Evolutionary conservation across 2,888 invertebrate genomes (phyloP).

Genomic region (Brachyptera risi): DNA sequence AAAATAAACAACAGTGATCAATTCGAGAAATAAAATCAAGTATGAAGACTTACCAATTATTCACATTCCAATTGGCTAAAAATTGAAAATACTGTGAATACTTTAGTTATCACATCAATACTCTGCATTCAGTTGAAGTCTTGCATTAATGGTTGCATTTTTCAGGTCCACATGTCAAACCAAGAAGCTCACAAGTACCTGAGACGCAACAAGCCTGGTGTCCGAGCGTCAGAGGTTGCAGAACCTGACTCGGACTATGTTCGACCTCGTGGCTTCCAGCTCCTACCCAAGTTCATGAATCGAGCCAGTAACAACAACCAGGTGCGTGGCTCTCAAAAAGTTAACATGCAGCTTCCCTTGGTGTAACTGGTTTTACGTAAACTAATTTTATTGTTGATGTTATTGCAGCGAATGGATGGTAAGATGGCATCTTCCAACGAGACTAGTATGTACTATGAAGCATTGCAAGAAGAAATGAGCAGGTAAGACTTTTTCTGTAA

Average conservation of each 20-base stretch:
- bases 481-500: slow-evolving; percentile 48
- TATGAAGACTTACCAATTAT: too few relatives aligned
- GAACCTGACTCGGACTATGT: slow-evolving; percentile 55
- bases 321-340: background rate
- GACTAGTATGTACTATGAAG: slow-evolving; percentile 39
- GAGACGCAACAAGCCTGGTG: slow-evolving; percentile 58
- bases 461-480: slow-evolving; percentile 46
- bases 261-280: slow-evolving; percentile 52
- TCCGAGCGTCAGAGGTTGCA: slow-evolving; percentile 52
- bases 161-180: slow-evolving; percentile 61
- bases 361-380: too few relatives aligned
- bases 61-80: too few relatives aligned
- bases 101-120: too few relatives aligned
- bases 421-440: slow-evolving; percentile 35
- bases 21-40: too few relatives aligned
- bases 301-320: slow-evolving; percentile 22
- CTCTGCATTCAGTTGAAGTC: too few relatives aligned
- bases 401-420: slow-evolving; percentile 38
- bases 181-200: slow-evolving; percentile 63
- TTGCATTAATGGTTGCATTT: background rate
- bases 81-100: too few relatives aligned
- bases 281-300: slow-evolving; percentile 24
- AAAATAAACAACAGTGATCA: too few relatives aligned
- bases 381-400: slow-evolving; percentile 12
- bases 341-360: background rate